Evolutionary conservation across 1,140 invertebrate species (phyloP), one percentile per base, ranked within the genome.

Genomic region (Lycorma delicatula): DNA sequence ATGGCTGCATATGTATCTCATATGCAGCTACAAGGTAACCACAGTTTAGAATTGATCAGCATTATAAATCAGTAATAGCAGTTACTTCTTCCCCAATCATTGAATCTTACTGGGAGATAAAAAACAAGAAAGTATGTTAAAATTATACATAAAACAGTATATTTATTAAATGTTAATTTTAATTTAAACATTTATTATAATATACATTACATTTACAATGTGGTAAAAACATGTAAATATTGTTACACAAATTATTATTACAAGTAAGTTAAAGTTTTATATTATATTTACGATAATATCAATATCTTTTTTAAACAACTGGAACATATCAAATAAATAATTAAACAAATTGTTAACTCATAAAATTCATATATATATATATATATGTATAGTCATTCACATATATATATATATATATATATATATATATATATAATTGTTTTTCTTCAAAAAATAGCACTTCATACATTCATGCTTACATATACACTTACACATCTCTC

Each of bases 201-300:
- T 46, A 60, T 60, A 60, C 51, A 60, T 51, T 61, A 61, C 60
- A 61, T 58, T 54, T 61, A 61, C 60, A 58, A 61, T 58, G 48
- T 57, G 41, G 60, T 61, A 61, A 61, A 61, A 61, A 61, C 60
- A 58, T 57, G 60, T 61, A 58, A 58, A 58, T 60, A 58, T 54
- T 58, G 29, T 57, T 58, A 58, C 56, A 60, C 47, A 41, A 57
- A 51, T 63, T 60, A 58, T 41, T 60, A 16, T 26, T 49, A 28
- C 16, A 51, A 29, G 23, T 50, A 44, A 25, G 49, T 54, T 58
- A 54, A 61, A 61, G 58, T 58, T 55, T 56, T 57, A 36, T 34
- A 53, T 34, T 55, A 58, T 56, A 60, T 60, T 53, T 58, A 61
- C 56, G 55, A 46, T 58, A 55, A n/a, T n/a, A n/a, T n/a, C n/a